Base-by-base conservation (phyloP, 2,888 invertebrate genomes). In the Nomada hirtipes region DNA sequence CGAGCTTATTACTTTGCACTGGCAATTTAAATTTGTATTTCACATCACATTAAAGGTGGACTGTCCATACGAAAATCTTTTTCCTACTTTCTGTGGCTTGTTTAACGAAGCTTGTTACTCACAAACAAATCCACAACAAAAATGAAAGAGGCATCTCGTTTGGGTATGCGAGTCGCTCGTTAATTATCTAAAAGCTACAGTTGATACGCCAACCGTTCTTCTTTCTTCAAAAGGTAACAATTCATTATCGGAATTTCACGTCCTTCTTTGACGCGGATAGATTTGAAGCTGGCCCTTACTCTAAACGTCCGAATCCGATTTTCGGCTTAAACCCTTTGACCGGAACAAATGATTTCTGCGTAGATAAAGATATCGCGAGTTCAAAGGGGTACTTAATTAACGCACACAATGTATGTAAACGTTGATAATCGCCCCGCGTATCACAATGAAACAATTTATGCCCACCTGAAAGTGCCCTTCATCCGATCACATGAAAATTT, bases 371-470 rank as follows among this genome's bases (percentile, higher is more conserved):
- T 82, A 86, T 88, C 79, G 73, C 71, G 71, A 75, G 85, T 82
- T 85, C 84, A 88, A 88, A 86, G 86, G 85, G 81, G 47, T 79
- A 80, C 79, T 85, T 82, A 83, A 86, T 86, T 85, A 80, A 69
- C 55, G 64, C 74, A 71, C 77, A 57, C 61, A 67, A 74, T 76
- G 68, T 50, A 74, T 76, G 68, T 50, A 29, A 53, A 44, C 47
- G 75, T 64, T 52, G 77, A 77, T 73, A 55, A 76, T 26, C 63
- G 61, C 57, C 36, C 36, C 42, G 15, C 11, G 69, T 70, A 63
- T 26, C 57, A 55, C 26, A 57, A 59, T 15, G 50, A 59, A 71
- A 65, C 72, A 67, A 53, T 69, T 71, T 67, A 20, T 44, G 44
- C 11, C 20, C 29, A 13, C 44, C 15, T 55, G 23, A 59, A 71